Percentiles rank a stretch among this genome's conserved stretches.
phyloP scores from a whole-genome alignment of 2,113 vertebrate species.

The Glaucidium brasilianum region DNA sequence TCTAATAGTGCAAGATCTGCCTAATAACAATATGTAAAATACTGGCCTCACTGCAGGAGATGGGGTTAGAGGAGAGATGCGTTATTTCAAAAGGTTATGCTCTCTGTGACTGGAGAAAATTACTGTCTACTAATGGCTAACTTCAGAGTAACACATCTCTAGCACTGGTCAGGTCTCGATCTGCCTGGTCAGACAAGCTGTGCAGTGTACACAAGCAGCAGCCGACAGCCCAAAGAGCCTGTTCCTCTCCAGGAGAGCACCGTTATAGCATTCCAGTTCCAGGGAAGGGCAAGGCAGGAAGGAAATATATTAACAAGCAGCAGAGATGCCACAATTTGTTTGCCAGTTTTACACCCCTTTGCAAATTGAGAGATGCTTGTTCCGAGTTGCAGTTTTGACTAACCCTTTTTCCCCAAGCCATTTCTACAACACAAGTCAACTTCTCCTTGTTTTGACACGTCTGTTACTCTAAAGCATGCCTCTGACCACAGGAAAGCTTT shows the following conservation, averaged over 20 bases:
- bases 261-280: neutral
- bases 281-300: neutral
- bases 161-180: neutral
- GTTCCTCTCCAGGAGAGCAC: neutral
- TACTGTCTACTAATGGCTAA: neutral
- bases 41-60: neutral
- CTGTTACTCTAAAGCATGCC: too few species aligned
- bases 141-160: neutral
- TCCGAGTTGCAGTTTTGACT: rapidly evolving
- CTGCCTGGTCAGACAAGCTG: neutral
- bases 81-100: neutral
- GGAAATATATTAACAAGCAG: neutral
- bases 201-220: rapidly evolving
- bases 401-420: rapidly evolving
- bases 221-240: neutral
- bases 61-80: neutral
- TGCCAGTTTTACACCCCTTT: neutral
- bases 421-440: neutral
- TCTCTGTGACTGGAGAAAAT: neutral
- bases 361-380: neutral
- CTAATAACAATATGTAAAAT: neutral
- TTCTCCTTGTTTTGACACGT: neutral
- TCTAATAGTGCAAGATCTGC: neutral
- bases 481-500: neutral
- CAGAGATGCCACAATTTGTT: neutral